phyloP scores from a whole-genome alignment of 1,140 invertebrate genomes.

The Tetragnatha versicolor region DNA sequence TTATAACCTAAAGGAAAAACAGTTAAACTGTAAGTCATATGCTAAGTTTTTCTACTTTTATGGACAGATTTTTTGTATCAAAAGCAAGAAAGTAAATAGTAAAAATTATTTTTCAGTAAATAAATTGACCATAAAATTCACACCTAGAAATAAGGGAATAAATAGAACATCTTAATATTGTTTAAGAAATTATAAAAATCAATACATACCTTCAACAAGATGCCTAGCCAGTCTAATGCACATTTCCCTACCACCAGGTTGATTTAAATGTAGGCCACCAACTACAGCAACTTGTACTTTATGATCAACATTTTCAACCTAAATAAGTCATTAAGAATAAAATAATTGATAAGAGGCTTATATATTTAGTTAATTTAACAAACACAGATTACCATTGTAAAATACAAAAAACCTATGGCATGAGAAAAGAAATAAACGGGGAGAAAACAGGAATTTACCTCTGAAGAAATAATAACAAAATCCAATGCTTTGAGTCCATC shows the following conservation, averaged over 20 bases:
- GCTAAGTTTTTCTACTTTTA: neutral
- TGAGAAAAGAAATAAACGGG: neutral
- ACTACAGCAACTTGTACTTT: conserved; percentile 75
- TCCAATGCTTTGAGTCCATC: conserved; percentile 30
- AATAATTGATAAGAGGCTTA: neutral
- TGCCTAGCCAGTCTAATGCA: conserved; percentile 82
- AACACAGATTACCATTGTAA: neutral
- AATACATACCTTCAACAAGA: conserved; percentile 68
- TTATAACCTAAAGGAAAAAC: conserved; percentile 68
- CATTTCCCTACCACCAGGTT: conserved; percentile 84
- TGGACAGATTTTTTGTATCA: no score
- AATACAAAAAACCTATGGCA: neutral
- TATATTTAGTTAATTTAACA: neutral
- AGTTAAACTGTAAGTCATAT: neutral
- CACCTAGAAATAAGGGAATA: neutral
- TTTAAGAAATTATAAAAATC: neutral
- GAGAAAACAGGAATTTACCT: conserved; percentile 25
- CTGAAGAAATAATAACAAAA: conserved; percentile 41
- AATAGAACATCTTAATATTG: neutral
- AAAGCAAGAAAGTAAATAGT: no score
- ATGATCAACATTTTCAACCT: conserved; percentile 32
- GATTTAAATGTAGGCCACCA: conserved; percentile 82
- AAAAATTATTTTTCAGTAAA: neutral
- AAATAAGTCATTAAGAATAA: neutral
- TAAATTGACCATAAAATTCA: neutral